These are phyloP conservation scores for Elaeidobius kamerunicus DNA, from an alignment of 2,888 invertebrate genomes.

Conservation along the genomic window DNA sequence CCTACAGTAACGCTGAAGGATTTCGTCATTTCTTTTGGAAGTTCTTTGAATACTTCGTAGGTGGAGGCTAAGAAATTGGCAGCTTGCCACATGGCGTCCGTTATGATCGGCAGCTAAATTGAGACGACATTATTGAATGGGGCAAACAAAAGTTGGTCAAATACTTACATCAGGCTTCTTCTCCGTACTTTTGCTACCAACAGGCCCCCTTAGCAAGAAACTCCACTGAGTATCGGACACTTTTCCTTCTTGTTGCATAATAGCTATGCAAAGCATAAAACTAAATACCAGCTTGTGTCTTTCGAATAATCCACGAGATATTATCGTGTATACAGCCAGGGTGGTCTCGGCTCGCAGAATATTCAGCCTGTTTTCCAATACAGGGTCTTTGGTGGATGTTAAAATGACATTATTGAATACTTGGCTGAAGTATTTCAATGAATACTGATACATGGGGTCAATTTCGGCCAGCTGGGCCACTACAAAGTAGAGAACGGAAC, in stretches of 20 bases:
- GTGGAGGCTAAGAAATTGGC: conserved; percentile 60
- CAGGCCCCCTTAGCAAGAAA: conserved; percentile 73
- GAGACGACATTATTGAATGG: no score
- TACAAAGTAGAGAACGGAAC: conserved; percentile 87
- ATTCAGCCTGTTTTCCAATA: conserved; percentile 58
- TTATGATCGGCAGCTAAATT: conserved; percentile 57
- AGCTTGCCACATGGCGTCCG: conserved; percentile 67
- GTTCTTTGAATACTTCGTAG: conserved; percentile 55
- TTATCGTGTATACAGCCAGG: conserved; percentile 77
- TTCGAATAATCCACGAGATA: conserved; percentile 88
- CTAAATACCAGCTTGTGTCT: conserved; percentile 87
- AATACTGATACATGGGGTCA: conserved; percentile 96
- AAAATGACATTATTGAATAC: conserved; percentile 81
- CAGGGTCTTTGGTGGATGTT: conserved; percentile 62
- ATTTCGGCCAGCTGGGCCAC: conserved; percentile 85
- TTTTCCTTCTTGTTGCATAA: conserved; percentile 62
- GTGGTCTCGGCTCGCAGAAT: conserved; percentile 76
- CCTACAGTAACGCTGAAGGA: conserved; percentile 60
- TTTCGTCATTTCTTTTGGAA: conserved; percentile 55
- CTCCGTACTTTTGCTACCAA: conserved; percentile 39
- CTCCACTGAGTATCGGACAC: conserved; percentile 68
- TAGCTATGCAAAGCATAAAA: conserved; percentile 75
- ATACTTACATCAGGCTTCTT: conserved; percentile 35
- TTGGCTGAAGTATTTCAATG: conserved; percentile 83
- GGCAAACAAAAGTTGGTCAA: background rate